phyloP scores from a whole-genome alignment of 2,888 invertebrate species.

The Cryptus armator region DNA sequence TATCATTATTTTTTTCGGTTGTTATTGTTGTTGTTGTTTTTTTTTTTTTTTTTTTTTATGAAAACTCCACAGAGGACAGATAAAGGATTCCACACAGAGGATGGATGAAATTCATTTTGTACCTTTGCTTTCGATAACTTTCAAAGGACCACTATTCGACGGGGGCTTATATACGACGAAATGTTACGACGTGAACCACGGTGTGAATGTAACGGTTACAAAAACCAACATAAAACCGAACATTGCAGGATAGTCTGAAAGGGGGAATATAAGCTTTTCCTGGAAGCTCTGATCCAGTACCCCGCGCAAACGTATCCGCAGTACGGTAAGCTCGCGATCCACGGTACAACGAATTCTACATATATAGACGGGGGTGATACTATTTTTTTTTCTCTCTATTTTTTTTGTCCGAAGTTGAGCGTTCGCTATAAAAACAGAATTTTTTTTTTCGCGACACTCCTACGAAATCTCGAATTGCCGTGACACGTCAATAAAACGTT shows the following conservation, averaged over 20 bases:
- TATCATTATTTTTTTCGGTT: slow-evolving; percentile 24
- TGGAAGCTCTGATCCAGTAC: background rate
- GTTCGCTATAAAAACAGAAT: slow-evolving; percentile 19
- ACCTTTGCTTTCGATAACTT: slow-evolving; percentile 4
- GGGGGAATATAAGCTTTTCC: slow-evolving; percentile 22
- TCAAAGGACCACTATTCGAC: background rate
- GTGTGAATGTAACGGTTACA: background rate
- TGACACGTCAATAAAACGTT: slow-evolving; percentile 42
- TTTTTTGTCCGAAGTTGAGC: slow-evolving; percentile 17
- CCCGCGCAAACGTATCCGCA: background rate
- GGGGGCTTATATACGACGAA: background rate
- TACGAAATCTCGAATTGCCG: slow-evolving; percentile 21
- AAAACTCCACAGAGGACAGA: background rate
- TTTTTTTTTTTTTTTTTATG: slow-evolving; percentile 9
- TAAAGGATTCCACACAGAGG: background rate
- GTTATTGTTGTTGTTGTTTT: background rate
- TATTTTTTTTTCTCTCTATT: slow-evolving; percentile 4
- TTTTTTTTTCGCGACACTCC: slow-evolving; percentile 37
- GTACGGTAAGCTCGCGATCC: slow-evolving; percentile 12
- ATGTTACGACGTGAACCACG: background rate
- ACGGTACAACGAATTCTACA: slow-evolving; percentile 14
- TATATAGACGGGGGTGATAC: background rate
- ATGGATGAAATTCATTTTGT: slow-evolving; percentile 44
- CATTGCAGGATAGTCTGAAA: slow-evolving; percentile 10
- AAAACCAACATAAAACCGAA: slow-evolving; percentile 23